A percentile compares a stretch with the other conserved stretches of the same genome.
Conservation (phyloP, 1,140 invertebrate species). For the Bombus cullumanus region DNA sequence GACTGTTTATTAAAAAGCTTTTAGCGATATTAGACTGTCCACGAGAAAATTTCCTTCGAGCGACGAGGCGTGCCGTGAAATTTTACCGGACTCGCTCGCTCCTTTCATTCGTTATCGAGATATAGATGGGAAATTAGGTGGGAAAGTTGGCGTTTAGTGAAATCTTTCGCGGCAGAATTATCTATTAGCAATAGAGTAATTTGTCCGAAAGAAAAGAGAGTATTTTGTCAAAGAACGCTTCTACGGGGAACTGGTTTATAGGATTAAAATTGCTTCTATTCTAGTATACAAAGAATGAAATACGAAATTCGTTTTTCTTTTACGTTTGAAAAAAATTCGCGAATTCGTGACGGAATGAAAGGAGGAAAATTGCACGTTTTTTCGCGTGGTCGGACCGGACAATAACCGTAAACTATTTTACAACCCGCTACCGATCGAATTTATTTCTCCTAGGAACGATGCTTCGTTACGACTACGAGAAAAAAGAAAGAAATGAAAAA, state of each 20-base stretch:
- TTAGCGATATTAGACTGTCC: slow-evolving; percentile 71
- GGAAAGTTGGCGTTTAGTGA: not conserved
- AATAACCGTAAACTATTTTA: not conserved
- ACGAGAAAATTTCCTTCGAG: slow-evolving; percentile 36
- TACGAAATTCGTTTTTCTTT: not conserved
- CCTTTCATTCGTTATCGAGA: no score
- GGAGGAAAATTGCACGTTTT: not conserved
- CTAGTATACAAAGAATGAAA: not conserved
- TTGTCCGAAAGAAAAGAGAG: not conserved
- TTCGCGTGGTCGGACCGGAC: not conserved
- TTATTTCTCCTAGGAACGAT: not conserved
- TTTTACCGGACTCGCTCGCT: not conserved
- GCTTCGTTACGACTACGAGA: slow-evolving; percentile 38
- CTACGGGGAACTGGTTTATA: not conserved
- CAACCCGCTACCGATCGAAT: not conserved
- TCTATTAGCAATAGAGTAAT: not conserved
- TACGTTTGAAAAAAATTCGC: not conserved
- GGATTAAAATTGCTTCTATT: not conserved
- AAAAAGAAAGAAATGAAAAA: not conserved
- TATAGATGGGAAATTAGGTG: not conserved
- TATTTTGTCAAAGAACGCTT: not conserved
- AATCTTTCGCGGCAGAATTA: not conserved
- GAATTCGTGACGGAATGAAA: not conserved
- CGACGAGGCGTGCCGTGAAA: not conserved
- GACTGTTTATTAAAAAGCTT: slow-evolving; percentile 75